Evolutionary conservation across 1,140 invertebrate species (phyloP), one percentile per base, ranked within the genome.

Genomic region (Pinna nobilis): DNA sequence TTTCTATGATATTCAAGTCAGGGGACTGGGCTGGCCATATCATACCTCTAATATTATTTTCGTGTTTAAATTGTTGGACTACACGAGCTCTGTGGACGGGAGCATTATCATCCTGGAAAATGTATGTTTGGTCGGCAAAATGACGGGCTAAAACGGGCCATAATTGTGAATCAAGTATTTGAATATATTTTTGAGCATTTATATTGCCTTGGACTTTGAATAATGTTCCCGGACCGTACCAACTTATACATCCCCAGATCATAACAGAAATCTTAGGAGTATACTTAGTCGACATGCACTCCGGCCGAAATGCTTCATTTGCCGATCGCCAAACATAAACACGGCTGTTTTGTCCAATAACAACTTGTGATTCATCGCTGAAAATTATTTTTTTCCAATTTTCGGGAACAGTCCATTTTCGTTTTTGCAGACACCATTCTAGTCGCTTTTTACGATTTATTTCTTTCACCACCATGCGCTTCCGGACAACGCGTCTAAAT

Each of bases 271-370:
- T n/a, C 20, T 53, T 68, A 1, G 65, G 65, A 20, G 33, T 49
- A 44, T 51, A 68, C 32, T 68, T 51, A 15, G 60, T 23, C 41
- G n/a, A 53, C 69, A 44, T 63, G 32, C 59, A 63, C 28, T 71
- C 59, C 41, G 60, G 69, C 35, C 30, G 39, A 25, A 41, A 64
- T 0, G 49, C 59, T 64, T 71, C 59, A 28, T 50, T 25, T 32
- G 47, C 35, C 4, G 47, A 37, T 55, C 69, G 59, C 69, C 69
- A 71, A 33, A 71, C 60, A 39, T 64, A 64, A 28, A 71, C 67
- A 11, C 50, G 32, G 28, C 49, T 35, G 1, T 68, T 51, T 44
- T 30, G 44, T n/a, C 28, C 63, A 57, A 68, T 25, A 18, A 68
- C 33, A 9, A 70, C 44, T 37, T 70, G 57, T 7, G 41, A 50